Percentiles rank a stretch among this genome's conserved stretches.
These are phyloP conservation scores for Agrochola circellaris DNA, from an alignment of 2,888 invertebrate species.

Conservation along the genomic window DNA sequence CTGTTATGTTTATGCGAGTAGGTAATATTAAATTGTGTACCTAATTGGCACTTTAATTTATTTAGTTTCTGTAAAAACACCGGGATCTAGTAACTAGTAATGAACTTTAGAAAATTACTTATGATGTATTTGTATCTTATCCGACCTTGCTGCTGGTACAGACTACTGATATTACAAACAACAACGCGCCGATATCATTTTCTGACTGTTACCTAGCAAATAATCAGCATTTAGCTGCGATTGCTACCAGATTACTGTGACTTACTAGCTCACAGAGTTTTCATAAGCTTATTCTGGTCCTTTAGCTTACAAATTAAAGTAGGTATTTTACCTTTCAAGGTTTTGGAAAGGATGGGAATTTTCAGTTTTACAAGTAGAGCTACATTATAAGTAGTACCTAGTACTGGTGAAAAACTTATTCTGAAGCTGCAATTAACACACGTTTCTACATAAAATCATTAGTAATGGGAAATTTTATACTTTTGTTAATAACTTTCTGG, in stretches of 20 bases:
- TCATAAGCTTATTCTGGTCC: neutral
- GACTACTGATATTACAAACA: neutral
- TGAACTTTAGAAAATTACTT: neutral
- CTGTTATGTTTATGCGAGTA: slow-evolving; percentile 13
- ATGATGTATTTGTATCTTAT: neutral
- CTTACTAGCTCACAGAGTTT: neutral
- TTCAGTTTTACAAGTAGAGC: neutral
- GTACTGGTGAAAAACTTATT: neutral
- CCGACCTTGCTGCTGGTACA: neutral
- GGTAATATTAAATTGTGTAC: slow-evolving; percentile 15
- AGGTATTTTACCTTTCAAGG: neutral
- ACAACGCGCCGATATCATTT: neutral
- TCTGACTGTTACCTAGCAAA: neutral
- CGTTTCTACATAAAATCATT: slow-evolving; percentile 20
- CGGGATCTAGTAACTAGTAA: too few relatives aligned
- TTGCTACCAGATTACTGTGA: neutral
- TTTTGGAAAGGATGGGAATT: neutral
- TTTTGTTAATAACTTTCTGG: slow-evolving; percentile 55
- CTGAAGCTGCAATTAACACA: neutral
- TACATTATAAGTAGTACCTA: too few relatives aligned
- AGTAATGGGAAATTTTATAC: slow-evolving; percentile 43
- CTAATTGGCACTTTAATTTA: slow-evolving; percentile 4
- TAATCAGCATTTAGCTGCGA: neutral
- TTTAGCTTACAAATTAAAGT: neutral
- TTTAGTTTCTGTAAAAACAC: slow-evolving; percentile 14